A percentile compares a stretch with the other conserved stretches of the same genome.
Evolutionary conservation across 2,888 invertebrate genomes (phyloP).

Genomic region (Tiphia femorata): DNA sequence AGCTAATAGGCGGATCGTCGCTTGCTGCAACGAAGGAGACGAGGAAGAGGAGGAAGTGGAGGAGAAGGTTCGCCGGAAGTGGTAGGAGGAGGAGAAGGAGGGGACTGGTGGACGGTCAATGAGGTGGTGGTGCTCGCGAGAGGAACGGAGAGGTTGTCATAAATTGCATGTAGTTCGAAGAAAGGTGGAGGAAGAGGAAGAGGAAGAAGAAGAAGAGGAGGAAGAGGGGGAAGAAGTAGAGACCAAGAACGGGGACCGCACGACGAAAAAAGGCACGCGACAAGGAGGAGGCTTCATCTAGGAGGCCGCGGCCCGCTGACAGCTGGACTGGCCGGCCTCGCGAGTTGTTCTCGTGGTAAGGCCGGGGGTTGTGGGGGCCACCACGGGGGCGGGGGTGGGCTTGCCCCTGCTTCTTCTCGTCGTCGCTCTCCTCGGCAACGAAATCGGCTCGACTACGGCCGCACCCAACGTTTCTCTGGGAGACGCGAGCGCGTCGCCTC

Average conservation of each 20-base stretch:
- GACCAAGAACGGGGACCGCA: no score
- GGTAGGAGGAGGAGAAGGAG: constrained; percentile 23
- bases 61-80: neutral
- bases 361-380: constrained; percentile 59
- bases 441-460: constrained; percentile 52
- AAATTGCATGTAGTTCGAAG: neutral
- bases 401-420: constrained; percentile 63
- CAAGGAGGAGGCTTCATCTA: constrained; percentile 11
- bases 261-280: no score
- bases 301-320: constrained; percentile 30
- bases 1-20: neutral
- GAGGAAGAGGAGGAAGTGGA: constrained; percentile 11
- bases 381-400: constrained; percentile 64
- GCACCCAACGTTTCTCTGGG: no score
- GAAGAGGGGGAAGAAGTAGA: neutral
- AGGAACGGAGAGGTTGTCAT: neutral
- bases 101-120: constrained; percentile 22
- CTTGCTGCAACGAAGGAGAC: neutral
- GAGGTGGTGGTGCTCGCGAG: neutral
- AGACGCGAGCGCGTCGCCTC: no score
- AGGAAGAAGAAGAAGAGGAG: constrained; percentile 14
- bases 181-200: constrained; percentile 13
- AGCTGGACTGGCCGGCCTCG: constrained; percentile 47
- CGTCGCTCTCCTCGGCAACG: constrained; percentile 56
- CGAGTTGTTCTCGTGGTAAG: constrained; percentile 51